Evolutionary conservation across 2,113 vertebrate species (phyloP), one percentile per base, ranked within the genome.

Genomic region (Cyrtonyx montezumae): DNA sequence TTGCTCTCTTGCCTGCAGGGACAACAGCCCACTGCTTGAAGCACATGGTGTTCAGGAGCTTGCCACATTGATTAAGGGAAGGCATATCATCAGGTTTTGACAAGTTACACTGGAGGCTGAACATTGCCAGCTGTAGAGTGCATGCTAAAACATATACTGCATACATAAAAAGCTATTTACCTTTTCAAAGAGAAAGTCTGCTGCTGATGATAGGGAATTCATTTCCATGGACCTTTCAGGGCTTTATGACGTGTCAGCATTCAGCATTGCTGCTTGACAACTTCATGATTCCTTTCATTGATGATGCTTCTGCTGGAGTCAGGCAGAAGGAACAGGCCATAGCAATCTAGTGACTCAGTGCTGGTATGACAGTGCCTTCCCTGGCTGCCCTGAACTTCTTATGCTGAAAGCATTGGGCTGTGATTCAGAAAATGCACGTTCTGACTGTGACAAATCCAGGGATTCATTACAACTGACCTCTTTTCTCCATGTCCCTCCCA

Each of bases 51-150:
- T 84, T 87, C 67, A 63, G 86, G 79, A 91, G 82, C 87, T 95
- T 95, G 95, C 74, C 82, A 86, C 73, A 16, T 30, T 92, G 90
- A 96, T 97, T 93, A 96, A 93, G 68, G 77, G 80, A 85, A 85
- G 75, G 85, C 66, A 36, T 46, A 86, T 93, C 93, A 86, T 93
- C 93, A 77, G 73, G 30, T 90, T 88, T 71, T 96, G 95, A 93
- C 87, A 94, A 90, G 63, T 84, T 81, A 69, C 74, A 82, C 88
- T 86, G 79, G 71, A 95, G 90, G 81, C 91, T 89, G 91, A 94
- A 87, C 37, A 11, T 7, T 70, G 84, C 77, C 84, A 88, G 91
- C 84, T 76, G 84, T 55, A 66, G 53, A 66, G 6, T 56, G 89
- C 81, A 68, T 89, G 55, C 84, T 73, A 81, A 20, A 65, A 89